Evolutionary conservation across 2,797 vertebrate species (phyloP).

Genomic region (Urosaurus nigricauda): DNA sequence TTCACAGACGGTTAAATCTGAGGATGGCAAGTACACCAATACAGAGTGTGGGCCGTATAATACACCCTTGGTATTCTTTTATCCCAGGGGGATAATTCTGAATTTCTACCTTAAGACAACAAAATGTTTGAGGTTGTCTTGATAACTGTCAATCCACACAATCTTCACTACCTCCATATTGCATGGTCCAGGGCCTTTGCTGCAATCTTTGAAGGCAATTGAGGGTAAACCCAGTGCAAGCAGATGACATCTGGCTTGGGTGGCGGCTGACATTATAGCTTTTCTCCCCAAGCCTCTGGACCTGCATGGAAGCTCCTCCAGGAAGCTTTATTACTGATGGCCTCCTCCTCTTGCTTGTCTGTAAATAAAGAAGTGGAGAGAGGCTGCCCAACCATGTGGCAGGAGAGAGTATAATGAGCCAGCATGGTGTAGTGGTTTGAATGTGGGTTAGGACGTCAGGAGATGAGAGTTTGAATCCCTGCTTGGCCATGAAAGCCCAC

Average conservation of each 20-base stretch:
- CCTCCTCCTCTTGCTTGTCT: not conserved
- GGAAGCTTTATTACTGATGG: not conserved
- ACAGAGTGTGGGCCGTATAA: too few species aligned
- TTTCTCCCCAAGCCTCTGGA: not conserved
- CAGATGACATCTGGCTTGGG: not conserved
- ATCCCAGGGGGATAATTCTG: not conserved
- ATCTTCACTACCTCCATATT: not conserved
- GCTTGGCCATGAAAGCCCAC: too few species aligned
- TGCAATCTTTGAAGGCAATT: not conserved
- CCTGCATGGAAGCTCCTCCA: not conserved
- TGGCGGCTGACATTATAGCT: not conserved
- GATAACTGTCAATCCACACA: not conserved
- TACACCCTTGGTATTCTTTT: not conserved
- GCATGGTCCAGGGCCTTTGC: not conserved
- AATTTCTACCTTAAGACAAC: not conserved
- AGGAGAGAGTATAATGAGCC: too few species aligned
- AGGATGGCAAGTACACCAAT: too few species aligned
- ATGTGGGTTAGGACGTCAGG: too few species aligned
- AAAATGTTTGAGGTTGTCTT: not conserved
- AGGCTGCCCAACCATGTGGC: too few species aligned
- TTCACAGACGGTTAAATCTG: too few species aligned
- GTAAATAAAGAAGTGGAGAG: too few species aligned
- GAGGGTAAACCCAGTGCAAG: not conserved
- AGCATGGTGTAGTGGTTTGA: too few species aligned
- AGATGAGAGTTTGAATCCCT: too few species aligned